phyloP scores from a whole-genome alignment of 2,113 vertebrate genomes.

The Poecile atricapillus region DNA sequence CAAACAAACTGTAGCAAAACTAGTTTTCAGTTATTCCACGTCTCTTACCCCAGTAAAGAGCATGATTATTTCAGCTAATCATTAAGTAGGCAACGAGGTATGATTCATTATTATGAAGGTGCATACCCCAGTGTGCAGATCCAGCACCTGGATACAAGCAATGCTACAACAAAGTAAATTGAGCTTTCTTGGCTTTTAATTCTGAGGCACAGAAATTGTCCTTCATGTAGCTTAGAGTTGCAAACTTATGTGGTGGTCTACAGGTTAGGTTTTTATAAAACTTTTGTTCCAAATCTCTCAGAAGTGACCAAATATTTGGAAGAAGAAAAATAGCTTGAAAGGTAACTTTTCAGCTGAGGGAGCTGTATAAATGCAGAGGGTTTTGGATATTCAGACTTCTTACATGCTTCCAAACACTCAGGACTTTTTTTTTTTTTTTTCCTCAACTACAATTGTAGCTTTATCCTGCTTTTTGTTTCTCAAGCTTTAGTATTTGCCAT shows the following conservation, averaged over 20 bases:
- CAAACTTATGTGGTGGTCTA: not conserved
- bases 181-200: not conserved
- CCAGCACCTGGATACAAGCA: not conserved
- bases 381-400: not conserved
- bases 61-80: not conserved
- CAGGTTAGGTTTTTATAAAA: not conserved
- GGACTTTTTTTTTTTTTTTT: not conserved
- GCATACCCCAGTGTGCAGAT: not conserved
- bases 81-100: not conserved
- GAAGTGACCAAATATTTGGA: slow-evolving; percentile 6
- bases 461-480: slow-evolving; percentile 2
- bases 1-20: not conserved
- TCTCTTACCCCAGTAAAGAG: not conserved
- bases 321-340: not conserved
- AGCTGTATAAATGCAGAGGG: not conserved
- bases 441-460: not conserved
- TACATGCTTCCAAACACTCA: not conserved
- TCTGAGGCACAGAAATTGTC: not conserved
- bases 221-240: not conserved
- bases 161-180: not conserved
- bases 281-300: not conserved
- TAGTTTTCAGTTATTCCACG: not conserved
- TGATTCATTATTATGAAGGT: not conserved
- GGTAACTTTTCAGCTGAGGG: not conserved
- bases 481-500: not conserved